These are phyloP conservation scores for Ericerus pela DNA, from an alignment of 1,140 invertebrate species.

Conservation along the genomic window DNA sequence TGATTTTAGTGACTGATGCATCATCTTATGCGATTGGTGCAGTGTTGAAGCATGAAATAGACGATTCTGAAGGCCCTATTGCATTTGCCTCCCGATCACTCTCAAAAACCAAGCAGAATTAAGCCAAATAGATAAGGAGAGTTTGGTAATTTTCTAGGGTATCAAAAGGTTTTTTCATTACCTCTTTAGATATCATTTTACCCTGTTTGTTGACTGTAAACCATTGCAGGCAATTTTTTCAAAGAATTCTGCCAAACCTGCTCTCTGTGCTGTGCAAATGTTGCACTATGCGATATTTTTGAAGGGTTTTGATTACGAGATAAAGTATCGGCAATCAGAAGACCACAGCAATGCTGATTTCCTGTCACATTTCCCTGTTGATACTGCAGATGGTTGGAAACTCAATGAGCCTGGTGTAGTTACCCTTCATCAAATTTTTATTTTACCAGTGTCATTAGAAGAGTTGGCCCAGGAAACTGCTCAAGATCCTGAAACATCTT, in stretches of 20 bases:
- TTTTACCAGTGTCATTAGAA: neutral
- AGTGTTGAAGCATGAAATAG: conserved; percentile 27
- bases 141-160: conserved; percentile 31
- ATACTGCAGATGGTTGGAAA: neutral
- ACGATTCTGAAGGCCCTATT: conserved; percentile 27
- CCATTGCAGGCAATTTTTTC: conserved; percentile 15
- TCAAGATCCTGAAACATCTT: neutral
- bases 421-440: neutral
- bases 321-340: neutral
- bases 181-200: conserved; percentile 15
- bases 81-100: conserved; percentile 30
- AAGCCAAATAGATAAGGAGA: conserved; percentile 35
- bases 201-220: conserved; percentile 13
- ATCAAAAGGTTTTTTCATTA: conserved; percentile 31
- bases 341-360: neutral
- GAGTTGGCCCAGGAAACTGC: neutral
- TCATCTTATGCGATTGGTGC: conserved; percentile 27
- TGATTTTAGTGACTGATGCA: conserved; percentile 27
- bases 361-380: neutral
- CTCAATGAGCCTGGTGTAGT: neutral
- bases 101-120: conserved; percentile 24
- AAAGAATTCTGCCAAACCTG: conserved; percentile 27
- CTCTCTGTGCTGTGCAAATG: too few relatives aligned
- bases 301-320: neutral
- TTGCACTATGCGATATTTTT: neutral